Base-by-base conservation (phyloP, 2,888 invertebrate species). In the Hirtodrosophila trivittata region DNA sequence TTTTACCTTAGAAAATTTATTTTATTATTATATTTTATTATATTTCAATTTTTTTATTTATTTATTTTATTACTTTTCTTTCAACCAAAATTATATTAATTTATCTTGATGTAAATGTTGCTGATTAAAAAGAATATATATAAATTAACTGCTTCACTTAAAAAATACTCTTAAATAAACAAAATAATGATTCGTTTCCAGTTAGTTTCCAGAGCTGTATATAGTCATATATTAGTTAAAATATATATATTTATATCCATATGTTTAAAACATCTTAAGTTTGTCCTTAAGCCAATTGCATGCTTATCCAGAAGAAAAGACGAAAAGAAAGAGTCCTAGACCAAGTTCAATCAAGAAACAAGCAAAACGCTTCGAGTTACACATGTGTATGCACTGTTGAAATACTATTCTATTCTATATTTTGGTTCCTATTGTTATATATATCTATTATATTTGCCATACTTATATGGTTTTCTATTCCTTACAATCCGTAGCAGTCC, bases 321-420 rank as follows among this genome's bases (percentile, higher is more conserved):
- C n/a, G n/a, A n/a, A 9, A 13, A 9, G 18, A 30, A 13, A 2
- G 13, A 35, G n/a, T 13, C 12, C 13, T 13, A 28, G 35, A 26
- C 12, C 14, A 28, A 35, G 8, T 56, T 59, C 56, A 56, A 39
- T 43, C 26, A 30, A 39, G 26, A n/a, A 28, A 47, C 14, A 21
- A 35, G 33, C n/a, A 45, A 14, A 12, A 35, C 1, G 12, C 37
- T 10, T 28, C 12, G 45, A 56, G 52, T 64, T 57, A 59, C 67
- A 66, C 62, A 69, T 77, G 52, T 66, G 51, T 74, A 63, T 75
- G 81, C 78, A 81, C 78, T 57, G 33, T 65, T 63, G 9, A 46
- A 16, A 49, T 14, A 13, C 2, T 21, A 21, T 21, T 21, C 5
- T 21, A 3, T 21, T 21, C 18, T 30, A n/a, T 32, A 12, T 8